Base-by-base conservation (phyloP, 2,888 invertebrate species). In the Lepeophtheirus nordmannii region DNA sequence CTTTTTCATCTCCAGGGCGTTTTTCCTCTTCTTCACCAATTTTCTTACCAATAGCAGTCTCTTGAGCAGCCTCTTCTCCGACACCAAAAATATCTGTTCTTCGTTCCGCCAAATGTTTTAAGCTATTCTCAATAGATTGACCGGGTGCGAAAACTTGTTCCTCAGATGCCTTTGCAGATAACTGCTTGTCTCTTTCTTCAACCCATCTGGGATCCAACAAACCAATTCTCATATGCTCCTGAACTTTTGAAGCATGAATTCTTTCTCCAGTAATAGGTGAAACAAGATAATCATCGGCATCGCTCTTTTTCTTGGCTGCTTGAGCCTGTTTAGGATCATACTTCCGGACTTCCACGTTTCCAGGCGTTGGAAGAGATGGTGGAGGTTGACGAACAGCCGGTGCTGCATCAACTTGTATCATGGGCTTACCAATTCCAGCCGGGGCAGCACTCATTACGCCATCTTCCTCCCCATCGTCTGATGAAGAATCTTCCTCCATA, bases 41-140 rank as follows among this genome's bases (percentile, higher is more conserved):
- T 80, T 97, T 98, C 79, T 94, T 94, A 80, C 98, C 98, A 75
- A 98, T 99, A 30, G 91, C 90, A 0, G 97, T 96, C 81, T 98
- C 98, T 76, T 58, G 30, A 10, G 65, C 58, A 22, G 65, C 65
- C 41, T 97, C 96, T 75, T 91, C 91, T 67, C 97, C 97, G 69
- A 92, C 89, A 78, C 98, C 98, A 79, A 99, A 99, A 77, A 98
- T 98, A 81, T 98, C 98, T 1, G 98, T 97, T 85, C 98, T 92
- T 71, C 98, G 83, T 75, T 98, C 97, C 0, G 98, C 98, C 73
- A 98, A 80, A 74, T 90, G 86, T 75, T 93, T 93, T 74, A 98
- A 83, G 73, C 89, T 92, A 56, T 89, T 89, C 74, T 94, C 93
- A 73, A 98, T 94, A 23, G 69, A 68, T 64, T 71, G 76, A 73